Evolutionary conservation across 2,113 vertebrate species (phyloP).

Genomic region (Oncorhynchus clarkii): DNA sequence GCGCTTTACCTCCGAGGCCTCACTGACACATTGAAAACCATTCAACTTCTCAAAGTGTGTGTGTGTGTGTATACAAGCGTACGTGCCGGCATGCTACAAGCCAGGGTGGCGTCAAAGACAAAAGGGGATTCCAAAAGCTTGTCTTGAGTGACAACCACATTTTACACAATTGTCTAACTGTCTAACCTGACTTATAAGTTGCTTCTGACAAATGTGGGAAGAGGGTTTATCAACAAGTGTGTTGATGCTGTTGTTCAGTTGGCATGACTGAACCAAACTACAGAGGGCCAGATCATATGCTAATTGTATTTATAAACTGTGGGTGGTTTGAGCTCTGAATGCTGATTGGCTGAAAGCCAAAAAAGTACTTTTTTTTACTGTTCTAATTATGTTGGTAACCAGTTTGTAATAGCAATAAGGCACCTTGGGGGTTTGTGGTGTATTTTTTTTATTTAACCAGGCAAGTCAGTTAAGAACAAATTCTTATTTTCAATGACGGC

Average conservation of each 20-base stretch:
- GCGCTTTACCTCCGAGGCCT: constrained; percentile 45
- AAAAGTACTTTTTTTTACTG: no score
- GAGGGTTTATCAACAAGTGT: background rate
- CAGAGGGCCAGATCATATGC: no score
- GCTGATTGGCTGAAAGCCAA: no score
- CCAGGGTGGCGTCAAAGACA: constrained; percentile 25
- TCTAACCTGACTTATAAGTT: background rate
- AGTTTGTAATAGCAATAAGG: no score
- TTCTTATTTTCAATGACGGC: no score
- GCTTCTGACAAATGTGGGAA: background rate
- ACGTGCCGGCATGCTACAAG: background rate
- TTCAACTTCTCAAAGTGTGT: constrained; percentile 38
- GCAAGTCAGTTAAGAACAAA: no score
- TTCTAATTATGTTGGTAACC: no score
- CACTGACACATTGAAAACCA: constrained; percentile 62
- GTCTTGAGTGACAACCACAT: constrained; percentile 18
- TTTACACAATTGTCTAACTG: background rate
- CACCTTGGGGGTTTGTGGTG: no score
- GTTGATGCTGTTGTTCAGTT: background rate
- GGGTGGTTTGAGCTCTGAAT: no score
- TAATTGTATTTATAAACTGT: no score
- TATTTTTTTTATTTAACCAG: no score
- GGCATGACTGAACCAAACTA: no score
- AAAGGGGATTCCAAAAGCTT: constrained; percentile 7
- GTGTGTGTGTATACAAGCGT: background rate